Evolutionary conservation across 2,888 invertebrate species (phyloP).

Genomic region (Drosophila fungiperda): DNA sequence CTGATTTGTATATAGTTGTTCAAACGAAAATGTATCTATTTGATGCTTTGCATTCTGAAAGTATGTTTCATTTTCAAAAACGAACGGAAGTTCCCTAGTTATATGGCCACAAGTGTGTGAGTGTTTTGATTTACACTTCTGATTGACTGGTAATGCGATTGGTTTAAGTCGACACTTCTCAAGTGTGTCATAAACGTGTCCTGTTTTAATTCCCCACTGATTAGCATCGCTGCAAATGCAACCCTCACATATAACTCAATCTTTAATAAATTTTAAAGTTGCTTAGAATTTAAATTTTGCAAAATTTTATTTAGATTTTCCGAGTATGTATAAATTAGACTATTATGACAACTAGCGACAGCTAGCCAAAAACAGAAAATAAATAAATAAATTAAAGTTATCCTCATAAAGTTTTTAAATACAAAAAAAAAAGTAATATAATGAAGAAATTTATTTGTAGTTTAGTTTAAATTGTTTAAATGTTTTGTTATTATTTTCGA

Average conservation of each 20-base stretch:
- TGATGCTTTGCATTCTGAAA: neutral
- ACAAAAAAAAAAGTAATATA: too few species aligned
- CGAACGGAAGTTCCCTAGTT: neutral
- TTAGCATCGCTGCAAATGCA: constrained; percentile 17
- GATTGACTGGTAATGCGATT: constrained; percentile 58
- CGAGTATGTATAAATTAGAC: too few species aligned
- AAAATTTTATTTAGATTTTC: neutral
- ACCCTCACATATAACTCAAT: constrained; percentile 29
- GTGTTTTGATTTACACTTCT: constrained; percentile 23
- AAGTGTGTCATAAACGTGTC: neutral
- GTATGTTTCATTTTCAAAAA: neutral
- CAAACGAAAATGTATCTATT: neutral
- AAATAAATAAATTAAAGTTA: too few species aligned
- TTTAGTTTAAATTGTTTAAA: too few species aligned
- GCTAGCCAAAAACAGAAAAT: too few species aligned
- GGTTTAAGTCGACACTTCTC: constrained; percentile 40
- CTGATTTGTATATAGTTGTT: neutral
- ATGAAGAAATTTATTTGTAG: too few species aligned
- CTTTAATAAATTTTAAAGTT: constrained; percentile 4
- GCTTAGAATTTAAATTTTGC: neutral
- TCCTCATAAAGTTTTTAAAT: too few species aligned
- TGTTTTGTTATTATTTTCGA: neutral
- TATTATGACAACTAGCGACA: too few species aligned
- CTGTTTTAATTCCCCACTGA: constrained; percentile 48
- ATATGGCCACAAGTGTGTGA: neutral